phyloP scores from a whole-genome alignment of 37 sponge, comb jelly and placozoan genomes.

The Eunapius fragilis region DNA sequence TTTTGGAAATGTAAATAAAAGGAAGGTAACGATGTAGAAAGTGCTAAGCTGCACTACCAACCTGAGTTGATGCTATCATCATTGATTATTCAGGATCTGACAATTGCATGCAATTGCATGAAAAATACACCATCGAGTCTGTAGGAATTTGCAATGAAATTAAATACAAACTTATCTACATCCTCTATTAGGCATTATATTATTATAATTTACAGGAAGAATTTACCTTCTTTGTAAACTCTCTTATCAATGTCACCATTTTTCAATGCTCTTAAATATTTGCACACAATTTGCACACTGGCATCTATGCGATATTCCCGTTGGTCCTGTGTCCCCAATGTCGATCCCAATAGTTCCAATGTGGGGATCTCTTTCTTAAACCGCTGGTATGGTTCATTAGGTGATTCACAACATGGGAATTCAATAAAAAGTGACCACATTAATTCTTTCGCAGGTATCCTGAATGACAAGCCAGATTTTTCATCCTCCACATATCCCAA shows the following conservation, averaged over 20 bases:
- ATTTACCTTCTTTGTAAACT: constrained; percentile 44
- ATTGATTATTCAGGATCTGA: too few species aligned
- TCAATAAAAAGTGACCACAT: constrained; percentile 49
- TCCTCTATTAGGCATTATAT: too few species aligned
- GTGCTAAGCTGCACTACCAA: too few species aligned
- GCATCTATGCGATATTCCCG: background rate
- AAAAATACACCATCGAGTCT: too few species aligned
- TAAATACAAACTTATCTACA: too few species aligned
- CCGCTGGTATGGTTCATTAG: background rate
- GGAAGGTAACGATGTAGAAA: too few species aligned
- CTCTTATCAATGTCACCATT: constrained; percentile 52
- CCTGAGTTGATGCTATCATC: too few species aligned
- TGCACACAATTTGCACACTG: constrained; percentile 77
- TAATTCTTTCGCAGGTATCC: constrained; percentile 6
- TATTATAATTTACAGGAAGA: too few species aligned
- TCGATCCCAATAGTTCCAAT: background rate
- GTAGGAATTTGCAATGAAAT: too few species aligned
- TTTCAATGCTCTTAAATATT: constrained; percentile 69
- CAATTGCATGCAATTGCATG: too few species aligned
- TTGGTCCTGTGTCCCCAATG: background rate
- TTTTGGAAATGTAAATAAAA: too few species aligned
- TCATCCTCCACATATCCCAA: constrained; percentile 42
- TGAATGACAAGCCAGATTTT: constrained; percentile 33
- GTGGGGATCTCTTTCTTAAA: background rate
- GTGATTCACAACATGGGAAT: background rate